Conservation (phyloP, 2,888 invertebrate genomes). For the Oasisia sp. region DNA sequence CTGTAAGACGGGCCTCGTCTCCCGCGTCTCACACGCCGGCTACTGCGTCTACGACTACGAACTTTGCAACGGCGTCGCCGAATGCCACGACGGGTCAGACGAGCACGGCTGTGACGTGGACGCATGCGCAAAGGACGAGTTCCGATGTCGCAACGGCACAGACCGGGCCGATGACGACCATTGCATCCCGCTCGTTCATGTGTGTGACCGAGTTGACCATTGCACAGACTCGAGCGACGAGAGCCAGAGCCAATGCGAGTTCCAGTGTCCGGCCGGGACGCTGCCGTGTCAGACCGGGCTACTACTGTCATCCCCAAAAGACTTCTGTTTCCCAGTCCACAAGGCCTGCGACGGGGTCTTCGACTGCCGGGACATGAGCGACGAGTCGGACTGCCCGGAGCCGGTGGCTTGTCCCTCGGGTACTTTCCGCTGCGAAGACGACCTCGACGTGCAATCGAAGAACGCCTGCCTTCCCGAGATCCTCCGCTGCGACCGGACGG, state of each 20-base stretch:
- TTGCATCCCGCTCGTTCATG: conserved; percentile 29
- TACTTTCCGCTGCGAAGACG: conserved; percentile 30
- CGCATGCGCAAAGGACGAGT: conserved; percentile 34
- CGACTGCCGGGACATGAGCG: conserved; percentile 33
- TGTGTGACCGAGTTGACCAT: conserved; percentile 39
- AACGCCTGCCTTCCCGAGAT: conserved; percentile 31
- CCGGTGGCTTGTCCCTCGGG: conserved; percentile 26
- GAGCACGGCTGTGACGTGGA: conserved; percentile 21
- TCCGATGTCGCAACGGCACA: conserved; percentile 38
- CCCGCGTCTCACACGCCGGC: background rate
- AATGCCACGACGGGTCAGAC: conserved; percentile 29
- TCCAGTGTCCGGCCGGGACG: conserved; percentile 27
- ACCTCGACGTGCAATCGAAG: conserved; percentile 22
- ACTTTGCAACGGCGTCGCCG: conserved; percentile 19
- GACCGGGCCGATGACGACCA: conserved; percentile 34
- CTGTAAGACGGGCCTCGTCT: conserved; percentile 20
- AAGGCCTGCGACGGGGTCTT: conserved; percentile 20
- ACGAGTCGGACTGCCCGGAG: conserved; percentile 26
- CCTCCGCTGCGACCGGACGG: conserved; percentile 29
- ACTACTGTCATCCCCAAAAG: conserved; percentile 23
- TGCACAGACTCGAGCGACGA: conserved; percentile 40
- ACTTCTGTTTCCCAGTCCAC: conserved; percentile 31
- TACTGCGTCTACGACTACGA: conserved; percentile 17
- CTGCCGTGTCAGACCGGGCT: conserved; percentile 29
- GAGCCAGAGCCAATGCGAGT: conserved; percentile 27